phyloP scores from a whole-genome alignment of 1,140 invertebrate genomes.

The Galleria mellonella region DNA sequence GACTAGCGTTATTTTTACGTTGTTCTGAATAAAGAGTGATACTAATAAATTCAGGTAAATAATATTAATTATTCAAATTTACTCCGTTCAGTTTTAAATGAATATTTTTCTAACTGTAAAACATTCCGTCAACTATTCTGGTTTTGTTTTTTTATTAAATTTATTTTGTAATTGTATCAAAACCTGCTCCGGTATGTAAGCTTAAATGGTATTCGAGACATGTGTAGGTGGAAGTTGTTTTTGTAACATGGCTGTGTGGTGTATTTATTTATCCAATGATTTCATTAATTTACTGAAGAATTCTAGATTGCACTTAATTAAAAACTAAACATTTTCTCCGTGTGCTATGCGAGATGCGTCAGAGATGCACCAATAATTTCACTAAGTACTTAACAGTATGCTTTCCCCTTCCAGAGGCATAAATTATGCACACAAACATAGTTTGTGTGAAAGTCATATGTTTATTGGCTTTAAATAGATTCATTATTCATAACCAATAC shows the following conservation, averaged over 20 bases:
- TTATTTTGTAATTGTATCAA: conserved; percentile 3
- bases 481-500: not conserved
- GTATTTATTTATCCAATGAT: not conserved
- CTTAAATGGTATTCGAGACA: conserved; percentile 16
- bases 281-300: not conserved
- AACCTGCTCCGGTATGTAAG: conserved; percentile 3
- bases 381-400: conserved; percentile 26
- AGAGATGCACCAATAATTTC: conserved; percentile 50
- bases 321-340: conserved; percentile 13
- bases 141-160: conserved; percentile 5
- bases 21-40: too few relatives aligned
- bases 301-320: not conserved
- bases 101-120: conserved; percentile 29
- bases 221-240: conserved; percentile 43
- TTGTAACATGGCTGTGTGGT: conserved; percentile 14
- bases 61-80: not conserved
- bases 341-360: conserved; percentile 24
- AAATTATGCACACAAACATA: conserved; percentile 33
- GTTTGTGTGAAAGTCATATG: conserved; percentile 35
- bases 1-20: conserved; percentile 4
- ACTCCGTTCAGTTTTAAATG: not conserved
- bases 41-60: not conserved
- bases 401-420: conserved; percentile 37
- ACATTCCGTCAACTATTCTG: conserved; percentile 16
- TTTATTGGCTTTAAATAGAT: not conserved